Conservation (phyloP, 1,140 invertebrate genomes). For the Maconellicoccus hirsutus region DNA sequence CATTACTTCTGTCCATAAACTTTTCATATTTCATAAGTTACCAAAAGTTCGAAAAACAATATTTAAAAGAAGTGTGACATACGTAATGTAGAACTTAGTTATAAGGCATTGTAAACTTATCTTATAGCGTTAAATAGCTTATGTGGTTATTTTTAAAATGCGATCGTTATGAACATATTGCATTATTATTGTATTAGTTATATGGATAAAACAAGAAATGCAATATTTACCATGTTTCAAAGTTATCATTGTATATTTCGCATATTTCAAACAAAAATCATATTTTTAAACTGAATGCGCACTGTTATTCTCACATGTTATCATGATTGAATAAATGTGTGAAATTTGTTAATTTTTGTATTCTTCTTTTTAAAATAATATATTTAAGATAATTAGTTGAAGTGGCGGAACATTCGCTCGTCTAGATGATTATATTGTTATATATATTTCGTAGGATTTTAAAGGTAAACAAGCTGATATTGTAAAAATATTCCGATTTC, state of each 20-base stretch:
- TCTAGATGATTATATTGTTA: too few species aligned
- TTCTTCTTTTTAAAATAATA: neutral
- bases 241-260: neutral
- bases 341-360: neutral
- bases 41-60: neutral
- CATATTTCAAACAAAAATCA: neutral
- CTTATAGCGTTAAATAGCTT: slow-evolving; percentile 4
- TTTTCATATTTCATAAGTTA: neutral
- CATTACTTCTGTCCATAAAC: neutral
- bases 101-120: neutral
- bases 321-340: neutral
- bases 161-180: neutral
- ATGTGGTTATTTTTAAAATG: neutral
- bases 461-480: neutral
- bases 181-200: neutral
- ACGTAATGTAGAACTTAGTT: neutral
- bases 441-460: neutral
- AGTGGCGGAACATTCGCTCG: neutral
- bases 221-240: neutral
- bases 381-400: neutral
- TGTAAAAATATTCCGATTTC: neutral
- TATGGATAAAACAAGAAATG: neutral
- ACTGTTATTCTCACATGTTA: neutral
- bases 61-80: neutral
- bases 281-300: neutral